Conservation (phyloP, 1,140 invertebrate species). For the Spodoptera litura region DNA sequence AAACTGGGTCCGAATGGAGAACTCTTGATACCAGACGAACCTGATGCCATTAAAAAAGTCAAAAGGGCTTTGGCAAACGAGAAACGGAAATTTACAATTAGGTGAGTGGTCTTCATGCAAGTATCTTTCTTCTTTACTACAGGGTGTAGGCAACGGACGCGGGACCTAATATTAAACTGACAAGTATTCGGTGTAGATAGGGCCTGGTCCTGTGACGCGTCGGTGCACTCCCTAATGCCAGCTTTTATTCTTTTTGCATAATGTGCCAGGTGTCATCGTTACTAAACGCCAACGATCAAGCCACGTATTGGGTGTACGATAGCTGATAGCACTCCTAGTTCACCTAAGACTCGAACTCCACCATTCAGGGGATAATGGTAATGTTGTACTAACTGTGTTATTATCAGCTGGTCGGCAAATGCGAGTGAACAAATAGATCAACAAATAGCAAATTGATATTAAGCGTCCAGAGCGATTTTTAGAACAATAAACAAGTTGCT, state of each 20-base stretch:
- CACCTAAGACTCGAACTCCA: background rate
- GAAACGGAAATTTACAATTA: constrained; percentile 83
- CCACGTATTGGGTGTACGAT: constrained; percentile 12
- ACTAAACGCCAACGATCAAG: background rate
- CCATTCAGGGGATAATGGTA: background rate
- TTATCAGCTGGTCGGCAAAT: background rate
- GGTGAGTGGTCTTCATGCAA: constrained; percentile 66
- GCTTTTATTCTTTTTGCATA: constrained; percentile 35
- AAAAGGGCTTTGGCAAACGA: constrained; percentile 65
- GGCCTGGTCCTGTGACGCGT: too few species aligned
- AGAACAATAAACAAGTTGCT: too few species aligned
- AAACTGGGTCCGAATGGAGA: constrained; percentile 66
- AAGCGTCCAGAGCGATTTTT: too few species aligned
- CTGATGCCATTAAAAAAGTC: constrained; percentile 62
- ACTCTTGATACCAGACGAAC: constrained; percentile 66
- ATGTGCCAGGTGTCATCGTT: constrained; percentile 17
- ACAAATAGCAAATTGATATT: too few species aligned
- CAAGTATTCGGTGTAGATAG: background rate
- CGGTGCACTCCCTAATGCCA: background rate
- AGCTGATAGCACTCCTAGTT: background rate
- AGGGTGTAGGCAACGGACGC: background rate
- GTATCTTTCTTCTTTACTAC: background rate
- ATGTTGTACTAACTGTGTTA: background rate
- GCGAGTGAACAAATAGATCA: background rate
- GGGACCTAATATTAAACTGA: background rate